Evolutionary conservation across 2,797 vertebrate genomes (phyloP), one percentile per base, ranked within the genome.

Genomic region (Melanotaenia maccullochi): DNA sequence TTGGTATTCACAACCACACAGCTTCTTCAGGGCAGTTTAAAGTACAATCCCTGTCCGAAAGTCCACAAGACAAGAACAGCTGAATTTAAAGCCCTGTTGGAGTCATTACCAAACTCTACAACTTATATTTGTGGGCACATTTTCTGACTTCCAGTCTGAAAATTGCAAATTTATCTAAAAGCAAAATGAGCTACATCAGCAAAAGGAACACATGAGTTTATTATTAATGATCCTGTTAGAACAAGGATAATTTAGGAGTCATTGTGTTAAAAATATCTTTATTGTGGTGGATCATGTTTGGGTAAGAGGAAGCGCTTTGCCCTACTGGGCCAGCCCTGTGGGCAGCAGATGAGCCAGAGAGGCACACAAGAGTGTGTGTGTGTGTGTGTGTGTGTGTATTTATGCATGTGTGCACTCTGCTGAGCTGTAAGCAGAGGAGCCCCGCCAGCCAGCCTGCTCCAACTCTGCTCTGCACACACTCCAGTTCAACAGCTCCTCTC

Each of bases 211-310:
- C 61, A 78, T 55, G 64, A 76, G 87, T 85, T 74, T 79, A 32
- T 87, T 85, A 77, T 75, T 78, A 84, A 74, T 75, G 38, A n/a
- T 12, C 73, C 77, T 71, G 58, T 79, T 75, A 81, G 67, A 72
- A 85, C 38, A 55, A 71, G 75, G 75, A 83, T 71, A 67, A 76
- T 90, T 84, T 77, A 58, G 75, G 87, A 92, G 89, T 93, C 88
- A 90, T 90, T 88, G 85, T 71, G 89, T 94, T 94, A 93, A 93
- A 94, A 94, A 94, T 94, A 94, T 92, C 92, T 95, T 93, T 92
- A 93, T 91, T 93, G 89, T 93, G 89, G 89, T 89, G 86, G 92
- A 93, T 94, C 93, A 93, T 93, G 93, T 93, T 94, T 91, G 92
- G 90, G 91, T 91, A 92, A 93, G 94, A 93, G 93, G 94, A 93